Conservation (phyloP, 92 coral and sea anemone species). For the Pocillopora meandrina region DNA sequence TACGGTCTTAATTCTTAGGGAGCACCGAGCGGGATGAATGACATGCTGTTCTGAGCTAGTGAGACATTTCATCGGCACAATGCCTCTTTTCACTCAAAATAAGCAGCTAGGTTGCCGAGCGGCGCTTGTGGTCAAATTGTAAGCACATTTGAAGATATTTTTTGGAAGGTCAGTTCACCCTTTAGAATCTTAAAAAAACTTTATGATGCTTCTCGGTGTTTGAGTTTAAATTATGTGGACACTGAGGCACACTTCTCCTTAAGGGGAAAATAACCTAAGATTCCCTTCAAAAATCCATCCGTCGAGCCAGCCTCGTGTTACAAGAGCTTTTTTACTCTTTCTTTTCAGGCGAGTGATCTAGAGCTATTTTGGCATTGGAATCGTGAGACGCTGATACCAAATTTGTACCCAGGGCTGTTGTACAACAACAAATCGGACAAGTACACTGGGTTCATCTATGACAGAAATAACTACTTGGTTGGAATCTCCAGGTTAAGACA, state of each 20-base stretch:
- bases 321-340: background rate
- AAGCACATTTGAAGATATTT: too few species aligned
- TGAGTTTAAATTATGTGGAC: too few species aligned
- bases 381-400: conserved; percentile 73
- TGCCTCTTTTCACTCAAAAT: too few species aligned
- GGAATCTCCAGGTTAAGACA: conserved; percentile 87
- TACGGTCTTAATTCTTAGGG: background rate
- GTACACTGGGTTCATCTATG: conserved; percentile 73
- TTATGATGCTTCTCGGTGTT: too few species aligned
- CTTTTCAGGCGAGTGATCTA: conserved; percentile 65
- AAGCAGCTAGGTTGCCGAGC: too few species aligned
- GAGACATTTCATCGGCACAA: too few species aligned
- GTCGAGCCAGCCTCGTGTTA: background rate
- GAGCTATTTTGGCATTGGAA: conserved; percentile 86
- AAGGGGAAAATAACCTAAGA: background rate
- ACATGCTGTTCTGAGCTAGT: background rate
- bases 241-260: too few species aligned
- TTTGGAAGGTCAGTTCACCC: too few species aligned
- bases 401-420: conserved; percentile 68
- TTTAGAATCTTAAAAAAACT: too few species aligned
- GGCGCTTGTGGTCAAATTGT: too few species aligned
- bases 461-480: conserved; percentile 77
- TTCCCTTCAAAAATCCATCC: background rate
- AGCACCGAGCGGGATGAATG: background rate
- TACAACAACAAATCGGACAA: conserved; percentile 74